Conservation (phyloP, 2,888 invertebrate genomes). For the Melitaea athalia region DNA sequence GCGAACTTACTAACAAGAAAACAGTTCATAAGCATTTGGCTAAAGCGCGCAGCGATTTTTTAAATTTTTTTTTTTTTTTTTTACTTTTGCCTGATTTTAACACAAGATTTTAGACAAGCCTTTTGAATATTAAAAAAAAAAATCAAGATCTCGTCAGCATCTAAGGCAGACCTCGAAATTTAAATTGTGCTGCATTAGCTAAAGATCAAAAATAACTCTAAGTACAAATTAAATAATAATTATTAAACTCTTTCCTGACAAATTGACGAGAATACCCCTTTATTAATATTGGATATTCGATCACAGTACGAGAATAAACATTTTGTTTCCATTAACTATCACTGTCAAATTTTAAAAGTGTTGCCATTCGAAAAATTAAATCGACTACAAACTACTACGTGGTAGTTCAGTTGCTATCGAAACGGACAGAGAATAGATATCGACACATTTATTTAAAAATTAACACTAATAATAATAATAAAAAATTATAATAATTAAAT, state of each 20-base stretch:
- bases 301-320: conserved; percentile 37
- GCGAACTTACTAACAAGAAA: neutral
- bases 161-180: conserved; percentile 42
- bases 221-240: conserved; percentile 61
- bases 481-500: conserved; percentile 67
- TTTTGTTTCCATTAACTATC: conserved; percentile 6
- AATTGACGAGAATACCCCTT: conserved; percentile 49
- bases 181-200: conserved; percentile 64
- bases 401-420: conserved; percentile 52
- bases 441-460: conserved; percentile 75
- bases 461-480: conserved; percentile 67
- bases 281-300: conserved; percentile 41
- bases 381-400: conserved; percentile 46
- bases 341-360: conserved; percentile 31
- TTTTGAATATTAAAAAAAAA: neutral
- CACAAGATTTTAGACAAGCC: too few species aligned
- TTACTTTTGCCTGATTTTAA: neutral
- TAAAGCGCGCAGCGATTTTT: neutral
- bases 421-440: conserved; percentile 60
- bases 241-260: conserved; percentile 55
- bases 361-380: conserved; percentile 51
- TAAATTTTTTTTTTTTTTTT: neutral
- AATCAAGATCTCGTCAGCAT: neutral
- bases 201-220: conserved; percentile 61
- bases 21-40: too few species aligned